Percentiles rank a stretch among this genome's conserved stretches.
Evolutionary conservation across 2,888 invertebrate genomes (phyloP).

Genomic region (Cerceris rybyensis): DNA sequence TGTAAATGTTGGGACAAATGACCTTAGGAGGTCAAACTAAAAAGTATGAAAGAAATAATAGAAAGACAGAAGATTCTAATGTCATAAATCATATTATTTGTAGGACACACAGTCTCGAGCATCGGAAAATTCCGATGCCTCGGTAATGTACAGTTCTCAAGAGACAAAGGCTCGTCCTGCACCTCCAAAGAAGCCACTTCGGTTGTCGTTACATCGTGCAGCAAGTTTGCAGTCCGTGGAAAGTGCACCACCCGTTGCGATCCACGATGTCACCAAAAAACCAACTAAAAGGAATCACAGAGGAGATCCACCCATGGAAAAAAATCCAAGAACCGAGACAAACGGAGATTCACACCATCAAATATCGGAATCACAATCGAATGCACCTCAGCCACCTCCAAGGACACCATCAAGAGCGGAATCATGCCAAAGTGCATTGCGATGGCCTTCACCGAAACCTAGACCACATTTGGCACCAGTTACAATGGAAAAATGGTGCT

Average conservation of each 20-base stretch:
- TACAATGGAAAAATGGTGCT: slow-evolving; percentile 79
- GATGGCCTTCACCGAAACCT: slow-evolving; percentile 79
- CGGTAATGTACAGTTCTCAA: slow-evolving; percentile 68
- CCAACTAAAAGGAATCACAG: slow-evolving; percentile 85
- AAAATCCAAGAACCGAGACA: slow-evolving; percentile 59
- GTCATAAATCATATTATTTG: slow-evolving; percentile 3
- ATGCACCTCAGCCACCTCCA: slow-evolving; percentile 74
- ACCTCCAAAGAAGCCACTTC: slow-evolving; percentile 92
- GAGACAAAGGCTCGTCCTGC: slow-evolving; percentile 86
- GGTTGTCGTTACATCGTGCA: slow-evolving; percentile 92
- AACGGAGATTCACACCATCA: slow-evolving; percentile 55
- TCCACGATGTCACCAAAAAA: slow-evolving; percentile 79
- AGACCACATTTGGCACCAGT: slow-evolving; percentile 76
- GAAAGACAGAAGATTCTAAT: no score
- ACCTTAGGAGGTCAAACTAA: no score
- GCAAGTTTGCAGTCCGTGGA: slow-evolving; percentile 90
- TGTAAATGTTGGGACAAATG: no score
- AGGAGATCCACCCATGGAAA: slow-evolving; percentile 80
- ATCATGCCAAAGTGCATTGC: slow-evolving; percentile 78
- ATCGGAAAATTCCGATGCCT: slow-evolving; percentile 72
- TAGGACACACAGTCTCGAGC: slow-evolving; percentile 75
- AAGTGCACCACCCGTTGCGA: slow-evolving; percentile 76
- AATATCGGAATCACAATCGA: slow-evolving; percentile 55
- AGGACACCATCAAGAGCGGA: slow-evolving; percentile 79
- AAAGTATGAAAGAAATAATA: no score